Evolutionary conservation across 2,888 invertebrate species (phyloP), one percentile per base, ranked within the genome.

Genomic region (Dorcus parallelipipedus): DNA sequence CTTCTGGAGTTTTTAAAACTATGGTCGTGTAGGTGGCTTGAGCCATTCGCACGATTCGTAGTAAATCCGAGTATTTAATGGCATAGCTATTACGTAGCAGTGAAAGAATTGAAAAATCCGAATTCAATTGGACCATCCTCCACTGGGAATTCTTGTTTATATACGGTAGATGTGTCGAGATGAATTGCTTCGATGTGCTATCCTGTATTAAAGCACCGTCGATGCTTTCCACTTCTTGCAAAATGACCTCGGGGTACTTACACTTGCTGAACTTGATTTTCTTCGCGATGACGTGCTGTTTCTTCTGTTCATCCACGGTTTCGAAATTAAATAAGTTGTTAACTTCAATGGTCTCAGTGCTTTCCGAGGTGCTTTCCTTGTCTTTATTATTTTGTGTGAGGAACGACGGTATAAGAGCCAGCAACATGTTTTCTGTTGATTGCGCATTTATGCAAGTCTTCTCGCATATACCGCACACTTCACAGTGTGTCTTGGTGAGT

Each of bases 61-160:
- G 66, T 63, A 86, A 76, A 67, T 82, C 77, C 3, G 69, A 81
- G 56, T 80, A 81, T 71, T 81, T 83, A 1, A 85, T 83, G 55
- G 82, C 81, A 68, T 82, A 83, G 1, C 82, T 79, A 67, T 76
- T 80, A 45, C 76, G 77, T 57, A 74, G 76, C 67, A 85, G 82
- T 53, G 79, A 76, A 49, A 86, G 76, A 69, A 82, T 82, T 14
- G 71, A 73, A 69, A 85, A 84, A 71, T 82, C 82, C 56, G 82
- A 78, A 74, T 82, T 82, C 42, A 85, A 64, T 45, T 76, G 81
- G 74, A 85, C 79, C 59, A 84, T 76, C 65, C 83, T 82, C 85
- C 85, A 86, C 42, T 52, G 51, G 4, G 52, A 53, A 50, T 38
- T 42, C 7, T 42, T 43, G 10, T 51, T 48, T 17, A 63, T 56